phyloP scores from a whole-genome alignment of 2,888 invertebrate genomes.

The Nymphalis urticae region DNA sequence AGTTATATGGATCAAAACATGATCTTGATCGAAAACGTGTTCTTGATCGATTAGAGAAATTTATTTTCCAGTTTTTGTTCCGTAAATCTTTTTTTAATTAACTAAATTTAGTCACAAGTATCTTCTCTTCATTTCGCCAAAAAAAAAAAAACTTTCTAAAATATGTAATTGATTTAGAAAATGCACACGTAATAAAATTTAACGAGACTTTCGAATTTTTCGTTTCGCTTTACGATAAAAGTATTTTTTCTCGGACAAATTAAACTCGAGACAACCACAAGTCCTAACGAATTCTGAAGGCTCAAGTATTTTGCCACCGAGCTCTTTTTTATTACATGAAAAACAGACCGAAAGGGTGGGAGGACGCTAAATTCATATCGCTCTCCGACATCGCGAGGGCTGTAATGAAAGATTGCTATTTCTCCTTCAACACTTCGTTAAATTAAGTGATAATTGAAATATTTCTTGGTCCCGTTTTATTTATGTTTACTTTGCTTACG shows the following conservation, averaged over 20 bases:
- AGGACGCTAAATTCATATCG: slow-evolving; percentile 30
- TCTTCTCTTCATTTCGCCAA: no score
- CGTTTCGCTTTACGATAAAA: not conserved
- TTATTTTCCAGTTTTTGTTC: no score
- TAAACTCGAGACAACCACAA: slow-evolving; percentile 2
- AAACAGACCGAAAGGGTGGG: slow-evolving; percentile 22
- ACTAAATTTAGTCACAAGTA: no score
- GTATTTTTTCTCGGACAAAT: not conserved
- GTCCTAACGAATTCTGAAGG: slow-evolving; percentile 2
- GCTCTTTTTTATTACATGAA: slow-evolving; percentile 21
- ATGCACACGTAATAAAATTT: not conserved
- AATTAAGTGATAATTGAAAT: slow-evolving; percentile 37
- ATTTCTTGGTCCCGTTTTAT: slow-evolving; percentile 29
- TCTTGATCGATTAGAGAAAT: no score
- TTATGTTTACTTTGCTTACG: slow-evolving; percentile 24
- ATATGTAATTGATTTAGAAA: no score
- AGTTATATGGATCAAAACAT: no score
- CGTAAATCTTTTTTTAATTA: no score
- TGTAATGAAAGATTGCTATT: slow-evolving; percentile 41
- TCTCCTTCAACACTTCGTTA: slow-evolving; percentile 37
- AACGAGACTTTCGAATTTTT: not conserved
- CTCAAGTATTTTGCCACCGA: slow-evolving; percentile 5
- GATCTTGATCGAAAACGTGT: no score
- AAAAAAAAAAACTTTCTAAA: no score
- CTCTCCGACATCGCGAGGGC: slow-evolving; percentile 28